phyloP scores from a whole-genome alignment of 1,140 invertebrate genomes.

The Camponotus vicinus region DNA sequence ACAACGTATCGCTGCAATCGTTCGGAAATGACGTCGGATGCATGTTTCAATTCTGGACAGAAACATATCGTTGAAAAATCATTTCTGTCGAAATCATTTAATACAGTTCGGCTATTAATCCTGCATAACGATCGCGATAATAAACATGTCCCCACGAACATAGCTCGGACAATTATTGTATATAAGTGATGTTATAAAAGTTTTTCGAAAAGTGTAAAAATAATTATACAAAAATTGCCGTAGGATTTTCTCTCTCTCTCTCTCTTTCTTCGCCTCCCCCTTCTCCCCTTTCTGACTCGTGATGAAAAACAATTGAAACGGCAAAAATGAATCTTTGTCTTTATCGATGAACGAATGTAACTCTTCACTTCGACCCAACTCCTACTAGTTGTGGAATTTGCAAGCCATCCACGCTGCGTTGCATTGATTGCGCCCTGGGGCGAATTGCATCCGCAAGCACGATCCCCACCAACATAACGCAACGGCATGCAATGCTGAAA shows the following conservation, averaged over 20 bases:
- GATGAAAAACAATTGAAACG: constrained; percentile 32
- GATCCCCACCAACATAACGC: constrained; percentile 41
- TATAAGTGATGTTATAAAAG: no score
- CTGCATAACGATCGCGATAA: background rate
- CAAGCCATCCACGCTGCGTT: constrained; percentile 54
- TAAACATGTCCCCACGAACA: background rate
- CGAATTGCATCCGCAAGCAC: constrained; percentile 63
- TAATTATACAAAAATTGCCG: no score
- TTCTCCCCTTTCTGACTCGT: no score
- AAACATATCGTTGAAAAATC: constrained; percentile 29
- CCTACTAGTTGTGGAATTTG: constrained; percentile 61
- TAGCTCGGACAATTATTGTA: background rate
- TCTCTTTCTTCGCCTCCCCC: no score
- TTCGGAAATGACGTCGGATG: background rate
- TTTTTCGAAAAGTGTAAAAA: background rate
- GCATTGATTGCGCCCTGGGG: constrained; percentile 70
- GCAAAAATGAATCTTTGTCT: constrained; percentile 57
- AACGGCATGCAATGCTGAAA: constrained; percentile 59
- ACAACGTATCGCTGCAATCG: constrained; percentile 35
- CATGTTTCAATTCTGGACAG: constrained; percentile 13
- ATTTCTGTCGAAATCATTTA: constrained; percentile 24
- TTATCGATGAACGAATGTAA: constrained; percentile 43
- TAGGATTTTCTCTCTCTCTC: no score
- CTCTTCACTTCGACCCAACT: background rate
- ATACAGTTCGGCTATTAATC: background rate